phyloP scores from a whole-genome alignment of 1,140 invertebrate species.

The Araneus ventricosus region DNA sequence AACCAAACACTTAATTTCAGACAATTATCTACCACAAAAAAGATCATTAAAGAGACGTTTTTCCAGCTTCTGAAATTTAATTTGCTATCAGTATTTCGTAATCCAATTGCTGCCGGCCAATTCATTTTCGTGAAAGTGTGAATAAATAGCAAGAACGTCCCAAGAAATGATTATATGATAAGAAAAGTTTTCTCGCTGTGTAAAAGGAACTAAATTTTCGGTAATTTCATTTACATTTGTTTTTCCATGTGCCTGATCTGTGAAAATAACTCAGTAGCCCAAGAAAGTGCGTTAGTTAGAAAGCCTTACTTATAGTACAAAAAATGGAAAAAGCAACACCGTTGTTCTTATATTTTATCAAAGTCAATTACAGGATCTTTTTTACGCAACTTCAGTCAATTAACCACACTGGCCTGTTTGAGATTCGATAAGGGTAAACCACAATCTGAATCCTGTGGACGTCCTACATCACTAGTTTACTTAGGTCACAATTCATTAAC shows the following conservation, averaged over 20 bases:
- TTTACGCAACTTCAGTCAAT: conserved; percentile 11
- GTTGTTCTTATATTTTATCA: not conserved
- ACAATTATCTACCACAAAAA: not conserved
- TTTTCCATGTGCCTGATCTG: too few species aligned
- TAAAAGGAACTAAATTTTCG: too few species aligned
- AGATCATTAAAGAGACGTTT: not conserved
- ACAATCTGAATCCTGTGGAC: not conserved
- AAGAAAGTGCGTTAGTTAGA: not conserved
- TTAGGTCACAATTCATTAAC: conserved; percentile 30
- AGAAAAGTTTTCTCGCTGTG: too few species aligned
- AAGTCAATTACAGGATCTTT: not conserved
- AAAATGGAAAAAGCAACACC: not conserved
- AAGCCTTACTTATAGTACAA: not conserved
- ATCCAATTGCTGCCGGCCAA: not conserved
- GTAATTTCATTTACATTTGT: too few species aligned
- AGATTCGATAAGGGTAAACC: conserved; percentile 25
- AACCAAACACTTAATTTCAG: conserved; percentile 18
- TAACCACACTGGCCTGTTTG: conserved; percentile 15
- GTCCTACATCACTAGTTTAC: not conserved
- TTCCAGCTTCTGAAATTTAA: not conserved
- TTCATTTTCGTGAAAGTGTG: not conserved
- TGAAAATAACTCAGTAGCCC: not conserved
- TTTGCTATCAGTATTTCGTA: not conserved
- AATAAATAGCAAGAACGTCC: not conserved
- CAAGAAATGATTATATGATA: not conserved